phyloP scores from a whole-genome alignment of 64 coral and sea anemone species.

The Montipora cactus region DNA sequence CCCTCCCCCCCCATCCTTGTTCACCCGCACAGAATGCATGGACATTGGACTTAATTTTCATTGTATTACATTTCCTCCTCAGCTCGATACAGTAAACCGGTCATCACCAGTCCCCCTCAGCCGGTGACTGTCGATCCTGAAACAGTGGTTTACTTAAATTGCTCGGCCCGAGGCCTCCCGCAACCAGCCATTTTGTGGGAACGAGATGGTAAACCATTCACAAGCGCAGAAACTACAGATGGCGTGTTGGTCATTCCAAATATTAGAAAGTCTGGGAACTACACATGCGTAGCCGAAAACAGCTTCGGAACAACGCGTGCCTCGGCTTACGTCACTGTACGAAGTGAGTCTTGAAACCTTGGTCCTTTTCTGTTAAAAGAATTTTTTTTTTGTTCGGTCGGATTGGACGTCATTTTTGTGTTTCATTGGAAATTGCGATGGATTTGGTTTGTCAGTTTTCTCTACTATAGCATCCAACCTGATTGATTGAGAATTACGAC shows the following conservation, averaged over 20 bases:
- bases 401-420: too few species aligned
- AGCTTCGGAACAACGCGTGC: slow-evolving; percentile 7
- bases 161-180: slow-evolving; percentile 57
- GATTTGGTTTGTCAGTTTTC: too few species aligned
- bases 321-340: slow-evolving; percentile 55
- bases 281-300: slow-evolving; percentile 49
- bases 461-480: too few species aligned
- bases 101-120: slow-evolving; percentile 29
- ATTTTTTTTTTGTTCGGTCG: too few species aligned
- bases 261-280: slow-evolving; percentile 58
- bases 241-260: slow-evolving; percentile 24
- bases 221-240: background rate
- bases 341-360: slow-evolving; percentile 30
- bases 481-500: too few species aligned
- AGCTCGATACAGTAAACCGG: background rate
- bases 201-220: background rate
- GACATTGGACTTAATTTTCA: too few species aligned
- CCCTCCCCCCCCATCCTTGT: too few species aligned
- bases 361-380: too few species aligned
- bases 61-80: background rate
- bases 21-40: too few species aligned
- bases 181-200: slow-evolving; percentile 59
- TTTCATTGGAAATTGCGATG: too few species aligned
- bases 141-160: slow-evolving; percentile 66
- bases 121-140: slow-evolving; percentile 66